Evolutionary conservation across 2,888 invertebrate genomes (phyloP).

Genomic region (Drosophila vallismaia): DNA sequence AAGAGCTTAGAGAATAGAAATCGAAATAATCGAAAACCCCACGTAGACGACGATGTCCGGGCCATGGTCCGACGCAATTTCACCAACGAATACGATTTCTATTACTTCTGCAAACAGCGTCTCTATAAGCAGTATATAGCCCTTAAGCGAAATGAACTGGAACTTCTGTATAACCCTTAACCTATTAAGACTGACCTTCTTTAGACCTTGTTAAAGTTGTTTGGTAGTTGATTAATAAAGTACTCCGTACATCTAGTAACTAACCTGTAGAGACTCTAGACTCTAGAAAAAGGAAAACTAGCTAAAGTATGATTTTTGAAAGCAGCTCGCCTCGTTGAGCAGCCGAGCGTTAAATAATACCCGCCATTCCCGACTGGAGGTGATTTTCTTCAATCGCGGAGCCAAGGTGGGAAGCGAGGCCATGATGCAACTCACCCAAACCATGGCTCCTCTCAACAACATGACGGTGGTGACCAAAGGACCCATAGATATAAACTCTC

Average conservation of each 20-base stretch:
- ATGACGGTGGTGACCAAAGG: constrained; percentile 46
- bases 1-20: constrained; percentile 87
- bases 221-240: constrained; percentile 35
- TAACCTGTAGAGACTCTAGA: constrained; percentile 25
- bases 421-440: constrained; percentile 88
- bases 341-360: constrained; percentile 89
- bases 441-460: constrained; percentile 33
- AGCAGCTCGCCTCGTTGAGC: constrained; percentile 30
- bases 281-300: neutral
- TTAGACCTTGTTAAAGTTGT: constrained; percentile 24
- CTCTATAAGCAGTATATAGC: constrained; percentile 88
- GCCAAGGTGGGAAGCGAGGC: constrained; percentile 96
- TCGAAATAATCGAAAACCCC: constrained; percentile 92
- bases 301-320: constrained; percentile 1
- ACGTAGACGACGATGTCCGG: constrained; percentile 92
- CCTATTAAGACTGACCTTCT: constrained; percentile 12
- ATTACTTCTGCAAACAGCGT: constrained; percentile 93
- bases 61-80: constrained; percentile 93
- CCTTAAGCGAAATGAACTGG: constrained; percentile 53
- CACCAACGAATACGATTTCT: constrained; percentile 94
- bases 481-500: neutral
- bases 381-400: constrained; percentile 94
- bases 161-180: constrained; percentile 18
- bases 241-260: constrained; percentile 23
- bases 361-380: constrained; percentile 88